Evolutionary conservation across 2,113 vertebrate species (phyloP), one percentile per base, ranked within the genome.

Genomic region (Jacana jacana): DNA sequence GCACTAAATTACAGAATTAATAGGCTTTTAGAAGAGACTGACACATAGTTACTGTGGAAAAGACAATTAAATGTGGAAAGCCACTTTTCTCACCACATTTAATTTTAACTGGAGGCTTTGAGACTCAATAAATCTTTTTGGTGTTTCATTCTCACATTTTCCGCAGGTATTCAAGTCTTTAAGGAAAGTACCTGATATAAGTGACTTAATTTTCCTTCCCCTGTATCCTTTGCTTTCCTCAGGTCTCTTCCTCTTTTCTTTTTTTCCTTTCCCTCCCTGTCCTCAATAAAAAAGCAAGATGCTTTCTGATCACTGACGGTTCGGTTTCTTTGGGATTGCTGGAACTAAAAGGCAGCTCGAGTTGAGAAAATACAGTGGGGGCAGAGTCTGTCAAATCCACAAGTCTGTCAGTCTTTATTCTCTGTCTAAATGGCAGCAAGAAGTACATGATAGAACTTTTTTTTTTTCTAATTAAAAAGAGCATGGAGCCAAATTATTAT

Each of bases 1-100:
- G 75, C 97, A 97, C 91, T 97, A 97, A 98, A 98, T 98, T 98
- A 98, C 93, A 76, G 97, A 97, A 98, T 98, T 98, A 98, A 98
- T 97, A 96, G 97, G 97, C 97, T 98, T 98, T 98, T 98, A 97
- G 97, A 90, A 89, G 93, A 97, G 98, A 96, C 95, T 97, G 98
- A 96, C 97, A 96, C 92, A 72, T 58, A 91, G 97, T 97, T 97
- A 94, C 97, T 93, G 97, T 89, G 97, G 93, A 96, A 94, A 97
- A 98, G 97, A 98, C 97, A 98, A 98, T 98, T 98, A 98, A 96
- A 97, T 93, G 96, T 97, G 91, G 97, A 97, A 98, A 97, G 94
- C 93, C 94, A 94, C 97, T 98, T 97, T 98, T 97, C 96, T 97
- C 95, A 75, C 95, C 28, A 5, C 97, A 85, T 96, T 98, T 98